Conservation (phyloP, 1,140 invertebrate genomes). For the Habropoda laboriosa region DNA sequence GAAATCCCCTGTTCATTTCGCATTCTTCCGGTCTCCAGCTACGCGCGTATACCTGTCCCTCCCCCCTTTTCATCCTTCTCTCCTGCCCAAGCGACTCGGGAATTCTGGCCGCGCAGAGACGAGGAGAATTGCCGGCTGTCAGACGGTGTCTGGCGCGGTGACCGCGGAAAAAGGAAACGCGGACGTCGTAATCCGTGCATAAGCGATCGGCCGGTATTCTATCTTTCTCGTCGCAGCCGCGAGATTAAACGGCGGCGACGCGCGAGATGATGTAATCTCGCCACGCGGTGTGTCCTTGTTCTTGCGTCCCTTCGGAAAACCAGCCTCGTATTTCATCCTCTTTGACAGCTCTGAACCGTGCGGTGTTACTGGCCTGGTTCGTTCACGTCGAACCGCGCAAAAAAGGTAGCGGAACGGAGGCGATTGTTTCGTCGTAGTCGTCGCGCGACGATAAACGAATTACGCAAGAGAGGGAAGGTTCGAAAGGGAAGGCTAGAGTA, state of each 20-base stretch:
- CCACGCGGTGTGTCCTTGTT: neutral
- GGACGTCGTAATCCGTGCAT: constrained; percentile 25
- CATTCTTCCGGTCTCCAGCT: constrained; percentile 37
- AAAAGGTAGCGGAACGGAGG: neutral
- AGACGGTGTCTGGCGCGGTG: neutral
- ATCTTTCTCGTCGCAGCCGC: neutral
- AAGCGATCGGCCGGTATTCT: constrained; percentile 41
- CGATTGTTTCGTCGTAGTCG: constrained; percentile 14
- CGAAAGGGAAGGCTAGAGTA: too few species aligned
- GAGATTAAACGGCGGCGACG: constrained; percentile 25
- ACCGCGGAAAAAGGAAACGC: neutral
- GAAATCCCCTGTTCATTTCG: constrained; percentile 38
- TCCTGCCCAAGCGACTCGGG: too few species aligned
- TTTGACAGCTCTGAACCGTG: constrained; percentile 12
- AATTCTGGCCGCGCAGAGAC: constrained; percentile 13
- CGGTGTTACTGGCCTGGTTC: too few species aligned
- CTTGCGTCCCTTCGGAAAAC: neutral
- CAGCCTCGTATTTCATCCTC: neutral
- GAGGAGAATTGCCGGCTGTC: constrained; percentile 31
- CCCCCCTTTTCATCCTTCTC: too few species aligned
- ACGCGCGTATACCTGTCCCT: neutral
- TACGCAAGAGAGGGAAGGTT: neutral
- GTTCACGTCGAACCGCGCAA: neutral
- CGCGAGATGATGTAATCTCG: constrained; percentile 21
- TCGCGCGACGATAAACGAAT: constrained; percentile 17